Evolutionary conservation across 1,140 invertebrate species (phyloP), one percentile per base, ranked within the genome.

Genomic region (Danaus melanippus): DNA sequence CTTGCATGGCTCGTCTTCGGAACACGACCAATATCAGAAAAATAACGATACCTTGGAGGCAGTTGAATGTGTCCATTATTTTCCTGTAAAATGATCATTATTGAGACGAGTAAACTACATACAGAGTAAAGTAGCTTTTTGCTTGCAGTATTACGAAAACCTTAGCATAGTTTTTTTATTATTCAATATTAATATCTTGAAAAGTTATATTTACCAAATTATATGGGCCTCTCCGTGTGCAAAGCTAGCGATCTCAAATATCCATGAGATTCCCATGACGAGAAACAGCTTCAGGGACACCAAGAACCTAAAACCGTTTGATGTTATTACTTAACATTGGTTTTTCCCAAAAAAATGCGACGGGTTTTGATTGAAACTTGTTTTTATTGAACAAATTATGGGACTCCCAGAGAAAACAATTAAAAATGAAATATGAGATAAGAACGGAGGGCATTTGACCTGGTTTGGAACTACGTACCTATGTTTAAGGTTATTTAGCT

Each of bases 221-320:
- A 88, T 79, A 49, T 84, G 80, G 11, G 60, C 57, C 17, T 72
- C 56, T 41, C 81, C 84, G 15, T 87, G 80, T 39, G 82, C 80
- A 44, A 87, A 88, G 60, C 86, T 87, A 12, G 79, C 81, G 15
- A 88, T 86, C 64, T 94, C 93, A 52, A 93, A 92, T 21, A 91
- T 88, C 92, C 93, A 93, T 0, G 90, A 91, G 10, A 93, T 83
- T 5, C 93, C 93, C 92, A 92, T 93, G 0, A 93, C 88, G 1
- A 93, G 66, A 60, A 92, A 91, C 12, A 94, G 76, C 71, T 92
- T 93, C 0, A 92, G 65, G 49, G 91, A 93, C 10, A 93, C 70
- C 9, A 89, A 67, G 57, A 91, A 91, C 64, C 91, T 92, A 74
- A 45, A 85, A 86, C 56, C 62, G 58, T 60, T 15, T 43, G 51